These are phyloP conservation scores for Atrichornis clamosus DNA, from an alignment of 2,113 vertebrate genomes.

Conservation along the genomic window DNA sequence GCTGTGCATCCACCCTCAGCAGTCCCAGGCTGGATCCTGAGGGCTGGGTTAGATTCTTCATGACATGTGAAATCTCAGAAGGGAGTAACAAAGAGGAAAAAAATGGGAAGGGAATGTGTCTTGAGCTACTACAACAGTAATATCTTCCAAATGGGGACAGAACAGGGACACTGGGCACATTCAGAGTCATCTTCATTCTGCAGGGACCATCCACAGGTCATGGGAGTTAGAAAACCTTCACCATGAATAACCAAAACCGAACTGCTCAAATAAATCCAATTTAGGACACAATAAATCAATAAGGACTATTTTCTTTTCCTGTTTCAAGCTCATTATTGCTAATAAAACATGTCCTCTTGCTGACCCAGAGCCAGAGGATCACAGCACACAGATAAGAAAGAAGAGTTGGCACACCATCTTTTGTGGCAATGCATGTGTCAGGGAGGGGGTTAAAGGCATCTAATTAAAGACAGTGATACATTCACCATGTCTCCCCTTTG, in stretches of 20 bases:
- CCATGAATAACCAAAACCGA: background rate
- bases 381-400: background rate
- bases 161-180: background rate
- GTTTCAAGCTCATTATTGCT: constrained; percentile 34
- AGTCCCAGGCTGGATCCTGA: background rate
- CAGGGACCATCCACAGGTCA: background rate
- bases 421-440: background rate
- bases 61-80: background rate
- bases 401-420: constrained; percentile 18
- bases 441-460: constrained; percentile 2
- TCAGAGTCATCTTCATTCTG: background rate
- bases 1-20: background rate
- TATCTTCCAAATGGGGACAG: background rate
- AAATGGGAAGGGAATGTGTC: background rate
- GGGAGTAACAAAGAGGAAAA: background rate
- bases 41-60: background rate
- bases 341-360: constrained; percentile 36
- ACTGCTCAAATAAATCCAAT: constrained; percentile 31
- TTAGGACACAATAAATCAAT: constrained; percentile 20
- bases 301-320: constrained; percentile 33
- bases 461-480: constrained; percentile 10
- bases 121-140: background rate
- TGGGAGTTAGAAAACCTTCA: background rate
- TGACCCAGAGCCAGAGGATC: constrained; percentile 30
- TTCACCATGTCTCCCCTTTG: background rate